Percentiles rank a stretch among this genome's conserved stretches.
phyloP scores from a whole-genome alignment of 2,888 invertebrate species.

The Lithophane leautieri region DNA sequence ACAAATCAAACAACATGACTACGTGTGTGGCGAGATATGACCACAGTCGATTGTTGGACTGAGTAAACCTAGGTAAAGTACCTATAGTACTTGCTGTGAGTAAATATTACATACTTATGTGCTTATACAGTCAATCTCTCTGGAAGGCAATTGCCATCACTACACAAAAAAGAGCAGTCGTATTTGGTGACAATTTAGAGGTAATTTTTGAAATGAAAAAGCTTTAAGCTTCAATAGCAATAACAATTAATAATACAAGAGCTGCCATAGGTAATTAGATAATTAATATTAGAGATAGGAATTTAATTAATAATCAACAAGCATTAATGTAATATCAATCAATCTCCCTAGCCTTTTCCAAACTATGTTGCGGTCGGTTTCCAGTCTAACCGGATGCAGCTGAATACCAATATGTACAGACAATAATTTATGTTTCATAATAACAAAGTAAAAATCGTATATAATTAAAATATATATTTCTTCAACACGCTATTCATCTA shows the following conservation, averaged over 20 bases:
- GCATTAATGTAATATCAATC: not conserved
- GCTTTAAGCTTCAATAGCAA: not conserved
- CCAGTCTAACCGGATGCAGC: no score
- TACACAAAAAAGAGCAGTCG: not conserved
- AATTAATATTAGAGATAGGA: no score
- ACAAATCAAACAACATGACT: constrained; percentile 31
- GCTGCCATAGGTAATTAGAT: not conserved
- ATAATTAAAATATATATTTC: not conserved
- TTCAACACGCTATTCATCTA: not conserved
- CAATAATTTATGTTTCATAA: not conserved
- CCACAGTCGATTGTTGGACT: constrained; percentile 2
- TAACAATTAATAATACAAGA: constrained; percentile 2
- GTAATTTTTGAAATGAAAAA: not conserved
- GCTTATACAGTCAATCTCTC: constrained; percentile 13
- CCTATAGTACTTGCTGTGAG: not conserved
- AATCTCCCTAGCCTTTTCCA: no score
- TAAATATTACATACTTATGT: constrained; percentile 16
- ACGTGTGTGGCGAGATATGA: constrained; percentile 30
- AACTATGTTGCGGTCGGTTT: no score
- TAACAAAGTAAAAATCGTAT: not conserved
- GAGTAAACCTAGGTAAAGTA: constrained; percentile 18
- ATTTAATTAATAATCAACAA: constrained; percentile 12
- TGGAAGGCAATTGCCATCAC: not conserved
- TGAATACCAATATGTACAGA: not conserved
- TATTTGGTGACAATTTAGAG: constrained; percentile 1